Base-by-base conservation (phyloP, 2,113 vertebrate genomes). In the Anguilla rostrata region DNA sequence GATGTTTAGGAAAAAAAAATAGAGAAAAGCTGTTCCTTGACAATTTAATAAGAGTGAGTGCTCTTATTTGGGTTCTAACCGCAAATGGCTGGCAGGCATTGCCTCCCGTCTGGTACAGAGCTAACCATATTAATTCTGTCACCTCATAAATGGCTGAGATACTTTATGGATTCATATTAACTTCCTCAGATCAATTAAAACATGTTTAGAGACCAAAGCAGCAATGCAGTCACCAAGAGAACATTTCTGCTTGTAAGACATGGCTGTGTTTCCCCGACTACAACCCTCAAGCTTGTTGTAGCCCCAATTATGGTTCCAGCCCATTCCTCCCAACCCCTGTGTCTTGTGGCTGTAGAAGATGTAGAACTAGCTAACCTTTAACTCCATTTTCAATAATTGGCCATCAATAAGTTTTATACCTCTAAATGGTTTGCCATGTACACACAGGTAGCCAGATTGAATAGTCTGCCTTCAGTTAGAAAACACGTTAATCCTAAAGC, bases 1-100 rank as follows among this genome's bases (percentile, higher is more conserved):
- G 71, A 75, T 75, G 71, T 75, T 75, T 75, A 75, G 71, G 22
- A 71, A 71, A 75, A 71, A 71, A 75, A 75, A 34, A 75, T n/a
- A 75, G 60, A 75, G 71, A 34, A 75, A 75, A 75, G 71, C 71
- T 29, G 71, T 29, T 75, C n/a, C 26, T 20, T 66, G 60, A 66
- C 60, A 22, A 34, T 75, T 29, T 75, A 75, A 34, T 34, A 75
- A 75, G 71, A 75, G 71, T 14, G n/a, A 22, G 6, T 29, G 71
- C n/a, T 34, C 0, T 71, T 71, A 71, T 71, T 22, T 1, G 26
- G 20, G 63, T 9, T 75, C 71, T 75, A 34, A 75, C n/a, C 8
- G 71, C 9, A 29, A 75, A 34, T 2, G 71, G 9, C 71, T 75
- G 71, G 71, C 71, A 34, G 11, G n/a, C 60, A 26, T 66, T 34